Base-by-base conservation (phyloP, 1,140 invertebrate species). In the Zaprionus tsacasi region DNA sequence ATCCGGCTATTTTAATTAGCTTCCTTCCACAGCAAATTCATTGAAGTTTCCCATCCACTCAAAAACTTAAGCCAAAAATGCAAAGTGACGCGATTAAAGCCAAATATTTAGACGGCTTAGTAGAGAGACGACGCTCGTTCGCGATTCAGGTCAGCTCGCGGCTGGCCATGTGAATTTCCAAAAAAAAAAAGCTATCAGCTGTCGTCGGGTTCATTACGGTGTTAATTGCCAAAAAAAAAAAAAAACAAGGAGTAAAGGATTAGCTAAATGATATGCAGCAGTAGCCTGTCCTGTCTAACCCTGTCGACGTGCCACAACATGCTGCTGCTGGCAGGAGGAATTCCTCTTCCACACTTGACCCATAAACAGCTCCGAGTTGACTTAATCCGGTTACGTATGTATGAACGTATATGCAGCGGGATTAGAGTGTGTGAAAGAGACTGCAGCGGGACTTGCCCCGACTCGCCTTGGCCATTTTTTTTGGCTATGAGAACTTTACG, bases 311-410 rank as follows among this genome's bases (percentile, higher is more conserved):
- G 61, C 50, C 52, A 61, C 70, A 68, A 79, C 73, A 66, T 40
- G 38, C 30, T 48, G 21, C 21, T 21, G 21, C 21, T 21, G 21
- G 21, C 1, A 21, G 21, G 25, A 57, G 40, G 25, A 54, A 33
- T 50, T 69, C 66, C 21, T 21, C 1, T 21, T 1, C 21, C 21
- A 21, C 21, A 59, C 50, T 67, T 78, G 55, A 70, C 69, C 76
- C 85, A 89, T 89, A 88, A 88, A 88, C 85, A 74, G 65, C 68
- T 60, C 58, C 61, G 75, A 30, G 68, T 61, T 66, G 67, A 45
- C 81, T 60, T 89, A 85, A 89, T 89, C 86, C 76, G 59, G 71
- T 78, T 79, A 79, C 81, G 57, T 63, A 81, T 21, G 21, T 21
- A 21, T 21, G 57, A 59, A 81, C 2, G 21, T 21, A 21, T 21